A percentile compares a stretch with the other conserved stretches of the same genome.
These are phyloP conservation scores for Epinephelus malabaricus DNA, from an alignment of 2,797 vertebrate species.

Conservation along the genomic window DNA sequence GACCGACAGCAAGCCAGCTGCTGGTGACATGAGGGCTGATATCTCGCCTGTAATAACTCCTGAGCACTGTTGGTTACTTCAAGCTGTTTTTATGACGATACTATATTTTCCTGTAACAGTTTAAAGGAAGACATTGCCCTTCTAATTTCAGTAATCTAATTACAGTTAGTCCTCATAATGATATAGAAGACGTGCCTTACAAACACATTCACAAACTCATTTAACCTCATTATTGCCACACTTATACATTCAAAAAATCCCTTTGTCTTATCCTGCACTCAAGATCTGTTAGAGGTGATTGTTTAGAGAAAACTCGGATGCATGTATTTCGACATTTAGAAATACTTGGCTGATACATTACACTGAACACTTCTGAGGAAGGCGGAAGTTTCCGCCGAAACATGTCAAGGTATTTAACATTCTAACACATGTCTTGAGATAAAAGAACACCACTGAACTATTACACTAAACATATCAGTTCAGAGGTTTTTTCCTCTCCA, in stretches of 20 bases:
- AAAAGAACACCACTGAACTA: no score
- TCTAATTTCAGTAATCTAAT: constrained; percentile 8
- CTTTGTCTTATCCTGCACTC: not conserved
- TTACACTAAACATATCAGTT: no score
- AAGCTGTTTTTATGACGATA: not conserved
- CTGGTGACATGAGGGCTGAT: not conserved
- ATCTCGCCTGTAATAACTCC: not conserved
- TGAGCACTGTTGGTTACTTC: not conserved
- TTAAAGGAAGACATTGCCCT: not conserved
- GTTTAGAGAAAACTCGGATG: not conserved
- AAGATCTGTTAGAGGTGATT: not conserved
- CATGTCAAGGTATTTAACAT: no score
- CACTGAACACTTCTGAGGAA: not conserved
- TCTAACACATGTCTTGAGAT: no score
- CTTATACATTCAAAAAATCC: not conserved
- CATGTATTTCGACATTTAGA: not conserved
- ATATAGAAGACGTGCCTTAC: not conserved
- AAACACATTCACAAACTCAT: not conserved
- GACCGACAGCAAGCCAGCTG: not conserved
- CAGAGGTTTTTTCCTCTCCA: no score
- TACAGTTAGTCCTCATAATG: not conserved
- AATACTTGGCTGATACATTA: not conserved
- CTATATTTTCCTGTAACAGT: constrained; percentile 1
- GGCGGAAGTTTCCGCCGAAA: no score
- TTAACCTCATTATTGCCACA: not conserved